These are phyloP conservation scores for Philotrypesis tridentata DNA, from an alignment of 1,140 invertebrate species.

Conservation along the genomic window DNA sequence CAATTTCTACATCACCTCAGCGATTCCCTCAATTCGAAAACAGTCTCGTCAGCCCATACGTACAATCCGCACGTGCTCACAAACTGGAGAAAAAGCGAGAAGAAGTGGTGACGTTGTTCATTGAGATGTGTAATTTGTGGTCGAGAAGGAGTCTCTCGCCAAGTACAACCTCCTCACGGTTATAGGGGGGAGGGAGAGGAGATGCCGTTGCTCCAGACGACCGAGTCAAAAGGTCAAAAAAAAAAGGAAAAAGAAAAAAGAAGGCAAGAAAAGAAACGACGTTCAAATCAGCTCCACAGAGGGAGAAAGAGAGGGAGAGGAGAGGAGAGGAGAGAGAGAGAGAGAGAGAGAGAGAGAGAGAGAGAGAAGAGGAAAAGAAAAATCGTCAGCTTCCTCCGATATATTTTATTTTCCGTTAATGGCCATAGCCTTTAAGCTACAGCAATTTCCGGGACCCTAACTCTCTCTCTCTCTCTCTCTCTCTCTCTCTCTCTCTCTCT, in stretches of 20 bases:
- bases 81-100: neutral
- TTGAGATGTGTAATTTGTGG: neutral
- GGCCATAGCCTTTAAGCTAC: neutral
- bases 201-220: neutral
- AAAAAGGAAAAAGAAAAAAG: neutral
- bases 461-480: neutral
- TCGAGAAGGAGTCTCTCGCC: slow-evolving; percentile 2
- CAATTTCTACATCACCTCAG: neutral
- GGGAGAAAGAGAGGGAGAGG: neutral
- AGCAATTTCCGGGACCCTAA: too few species aligned
- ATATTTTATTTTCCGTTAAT: slow-evolving; percentile 42
- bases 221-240: neutral
- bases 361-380: slow-evolving; percentile 12
- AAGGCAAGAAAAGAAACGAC: neutral
- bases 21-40: neutral
- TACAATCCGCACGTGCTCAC: neutral
- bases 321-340: too few species aligned
- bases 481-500: neutral
- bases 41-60: neutral
- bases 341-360: neutral
- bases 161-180: neutral
- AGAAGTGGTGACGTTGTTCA: slow-evolving; percentile 1
- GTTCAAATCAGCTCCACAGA: too few species aligned
- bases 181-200: neutral
- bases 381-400: neutral